Base-by-base conservation (phyloP, 2,888 invertebrate species). In the Platypus cylindrus region DNA sequence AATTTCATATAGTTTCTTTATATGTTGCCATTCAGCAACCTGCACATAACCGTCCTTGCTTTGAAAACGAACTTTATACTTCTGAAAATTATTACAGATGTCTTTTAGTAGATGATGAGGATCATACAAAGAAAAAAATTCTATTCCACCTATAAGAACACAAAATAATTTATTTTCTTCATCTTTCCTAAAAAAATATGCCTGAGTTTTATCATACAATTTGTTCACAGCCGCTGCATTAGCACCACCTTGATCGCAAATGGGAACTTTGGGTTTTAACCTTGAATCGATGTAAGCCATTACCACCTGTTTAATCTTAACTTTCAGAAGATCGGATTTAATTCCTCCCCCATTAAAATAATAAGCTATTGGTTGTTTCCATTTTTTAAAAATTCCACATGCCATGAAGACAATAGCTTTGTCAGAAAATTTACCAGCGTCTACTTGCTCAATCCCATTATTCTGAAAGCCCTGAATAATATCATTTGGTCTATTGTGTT, bases 391-490 rank as follows among this genome's bases (percentile, higher is more conserved):
- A 15, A 45, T 35, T 1, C 41, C 44, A 25, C 40, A 45, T 5
- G 43, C 11, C 42, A 52, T 44, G 28, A 50, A 51, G 8, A 48
- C 41, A 8, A 46, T 17, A 25, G 47, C 49, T 38, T 51, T 49
- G 30, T 51, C 46, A 17, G 50, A 49, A 40, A 49, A 43, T 20
- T 7, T 9, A 20, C 7, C 7, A 11, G 15, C 18, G 8, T 7
- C 12, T n/a, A 12, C 25, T 11, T 38, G 22, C 13, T 35, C 25
- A 3, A 9, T 28, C 5, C 34, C 41, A 18, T 43, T 44, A 36
- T 47, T 45, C 18, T 40, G 46, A 32, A 43, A 43, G 27, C 43
- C 45, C 12, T 37, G 34, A 26, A 48, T 30, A n/a, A 14, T 26
- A 26, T 45, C 38, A 15, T 30, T 35, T 30, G 25, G 30, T 12